Evolutionary conservation across 2,113 vertebrate genomes (phyloP).

Genomic region (Chaetodon trifascialis): DNA sequence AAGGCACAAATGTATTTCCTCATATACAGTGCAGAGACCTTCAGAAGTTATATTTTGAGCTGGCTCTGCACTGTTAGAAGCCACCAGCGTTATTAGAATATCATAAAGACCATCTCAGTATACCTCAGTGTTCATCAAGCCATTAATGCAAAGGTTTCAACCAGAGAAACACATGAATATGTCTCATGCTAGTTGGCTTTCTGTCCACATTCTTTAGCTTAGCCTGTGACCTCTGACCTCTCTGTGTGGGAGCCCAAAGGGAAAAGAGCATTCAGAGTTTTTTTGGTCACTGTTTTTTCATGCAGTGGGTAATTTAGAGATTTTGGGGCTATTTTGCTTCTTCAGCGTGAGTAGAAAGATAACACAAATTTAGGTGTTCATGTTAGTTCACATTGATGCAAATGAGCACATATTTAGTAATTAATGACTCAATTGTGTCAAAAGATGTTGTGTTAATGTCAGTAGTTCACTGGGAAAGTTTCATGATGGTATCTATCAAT

Average conservation of each 20-base stretch:
- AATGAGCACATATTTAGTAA: too few species aligned
- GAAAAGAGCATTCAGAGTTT: not conserved
- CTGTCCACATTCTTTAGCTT: conserved; percentile 6
- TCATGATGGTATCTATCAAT: too few species aligned
- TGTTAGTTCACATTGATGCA: too few species aligned
- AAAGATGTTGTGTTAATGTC: too few species aligned
- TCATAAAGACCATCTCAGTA: not conserved
- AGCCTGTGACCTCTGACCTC: conserved; percentile 36
- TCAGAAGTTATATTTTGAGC: conserved; percentile 36
- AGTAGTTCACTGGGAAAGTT: too few species aligned
- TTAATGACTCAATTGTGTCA: too few species aligned
- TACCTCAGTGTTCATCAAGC: too few species aligned
- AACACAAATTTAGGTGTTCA: too few species aligned
- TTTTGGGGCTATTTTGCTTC: too few species aligned
- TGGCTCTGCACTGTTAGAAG: not conserved
- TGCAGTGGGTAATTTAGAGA: too few species aligned
- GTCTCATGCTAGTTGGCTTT: not conserved
- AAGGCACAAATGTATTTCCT: conserved; percentile 50
- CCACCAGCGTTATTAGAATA: not conserved
- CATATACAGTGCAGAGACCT: not conserved
- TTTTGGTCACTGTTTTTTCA: too few species aligned
- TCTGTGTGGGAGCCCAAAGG: not conserved
- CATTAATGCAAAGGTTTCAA: not conserved
- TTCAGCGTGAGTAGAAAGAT: too few species aligned
- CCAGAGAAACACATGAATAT: not conserved